Conservation (phyloP, 2,797 vertebrate genomes). For the Sebastes itinus region DNA sequence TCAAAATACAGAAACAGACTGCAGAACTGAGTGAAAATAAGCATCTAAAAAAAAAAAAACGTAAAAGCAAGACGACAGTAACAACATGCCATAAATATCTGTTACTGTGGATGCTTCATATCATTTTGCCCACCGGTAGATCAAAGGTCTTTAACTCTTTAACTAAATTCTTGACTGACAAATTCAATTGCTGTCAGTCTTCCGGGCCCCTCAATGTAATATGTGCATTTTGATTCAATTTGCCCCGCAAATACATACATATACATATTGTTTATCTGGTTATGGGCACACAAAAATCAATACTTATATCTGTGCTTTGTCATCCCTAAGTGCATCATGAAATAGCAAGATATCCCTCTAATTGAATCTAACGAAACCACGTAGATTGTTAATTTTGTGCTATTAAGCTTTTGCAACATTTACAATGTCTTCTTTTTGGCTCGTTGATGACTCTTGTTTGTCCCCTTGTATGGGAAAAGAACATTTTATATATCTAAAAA, state of each 20-base stretch:
- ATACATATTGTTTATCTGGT: constrained; percentile 99
- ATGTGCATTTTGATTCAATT: constrained; percentile 99
- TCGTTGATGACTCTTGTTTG: constrained; percentile 92
- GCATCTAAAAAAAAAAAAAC: background rate
- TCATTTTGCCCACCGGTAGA: constrained; percentile 88
- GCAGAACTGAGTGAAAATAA: constrained; percentile 35
- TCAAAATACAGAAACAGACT: background rate
- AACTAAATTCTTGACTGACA: constrained; percentile 99
- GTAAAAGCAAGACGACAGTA: constrained; percentile 8
- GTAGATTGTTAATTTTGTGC: constrained; percentile 94
- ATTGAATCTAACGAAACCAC: constrained; percentile 94
- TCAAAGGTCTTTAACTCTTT: constrained; percentile 98
- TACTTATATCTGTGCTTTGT: constrained; percentile 96
- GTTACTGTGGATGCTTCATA: constrained; percentile 77
- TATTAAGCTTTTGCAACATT: constrained; percentile 92
- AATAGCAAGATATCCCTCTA: constrained; percentile 93
- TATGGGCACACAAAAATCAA: constrained; percentile 94
- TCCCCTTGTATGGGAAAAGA: constrained; percentile 90
- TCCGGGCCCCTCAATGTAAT: constrained; percentile 91
- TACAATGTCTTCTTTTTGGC: constrained; percentile 83
- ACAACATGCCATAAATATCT: constrained; percentile 67
- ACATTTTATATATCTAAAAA: constrained; percentile 93
- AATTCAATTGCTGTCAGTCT: constrained; percentile 99
- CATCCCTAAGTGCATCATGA: constrained; percentile 98
- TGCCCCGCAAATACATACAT: constrained; percentile 95